Conservation (phyloP, 2,888 invertebrate species). For the Temnothorax unifasciatus region DNA sequence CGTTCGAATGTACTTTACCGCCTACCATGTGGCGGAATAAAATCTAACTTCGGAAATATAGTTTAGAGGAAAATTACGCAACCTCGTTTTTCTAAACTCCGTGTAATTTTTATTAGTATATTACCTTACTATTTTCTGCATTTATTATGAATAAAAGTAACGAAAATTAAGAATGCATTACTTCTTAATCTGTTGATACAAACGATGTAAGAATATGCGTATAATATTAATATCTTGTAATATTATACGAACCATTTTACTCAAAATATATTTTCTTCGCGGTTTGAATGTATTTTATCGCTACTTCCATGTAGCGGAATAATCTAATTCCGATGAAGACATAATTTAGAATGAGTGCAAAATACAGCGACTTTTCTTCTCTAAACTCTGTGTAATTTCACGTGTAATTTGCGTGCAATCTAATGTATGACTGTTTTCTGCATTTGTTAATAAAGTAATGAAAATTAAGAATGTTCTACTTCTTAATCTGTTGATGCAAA, state of each 20-base stretch:
- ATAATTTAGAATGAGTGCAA: no score
- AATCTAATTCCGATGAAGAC: no score
- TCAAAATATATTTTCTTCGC: no score
- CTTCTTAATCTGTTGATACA: not conserved
- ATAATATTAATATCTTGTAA: not conserved
- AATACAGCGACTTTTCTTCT: no score
- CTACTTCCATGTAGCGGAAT: no score
- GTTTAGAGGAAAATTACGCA: not conserved
- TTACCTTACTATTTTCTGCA: not conserved
- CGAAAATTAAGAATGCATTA: not conserved
- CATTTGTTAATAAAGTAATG: not conserved
- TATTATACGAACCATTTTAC: not conserved
- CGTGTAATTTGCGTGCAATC: no score
- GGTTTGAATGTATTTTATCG: no score
- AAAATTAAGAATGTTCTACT: not conserved
- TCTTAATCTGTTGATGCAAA: not conserved
- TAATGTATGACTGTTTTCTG: not conserved
- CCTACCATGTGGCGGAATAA: not conserved
- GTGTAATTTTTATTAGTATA: not conserved
- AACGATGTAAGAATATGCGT: not conserved
- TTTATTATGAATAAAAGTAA: not conserved
- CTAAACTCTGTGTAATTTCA: no score
- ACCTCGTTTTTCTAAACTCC: not conserved
- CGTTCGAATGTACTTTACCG: not conserved
- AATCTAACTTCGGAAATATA: not conserved